These are phyloP conservation scores for Gymnoscopelus microlampas DNA, from an alignment of 2,797 vertebrate genomes.

Conservation along the genomic window DNA sequence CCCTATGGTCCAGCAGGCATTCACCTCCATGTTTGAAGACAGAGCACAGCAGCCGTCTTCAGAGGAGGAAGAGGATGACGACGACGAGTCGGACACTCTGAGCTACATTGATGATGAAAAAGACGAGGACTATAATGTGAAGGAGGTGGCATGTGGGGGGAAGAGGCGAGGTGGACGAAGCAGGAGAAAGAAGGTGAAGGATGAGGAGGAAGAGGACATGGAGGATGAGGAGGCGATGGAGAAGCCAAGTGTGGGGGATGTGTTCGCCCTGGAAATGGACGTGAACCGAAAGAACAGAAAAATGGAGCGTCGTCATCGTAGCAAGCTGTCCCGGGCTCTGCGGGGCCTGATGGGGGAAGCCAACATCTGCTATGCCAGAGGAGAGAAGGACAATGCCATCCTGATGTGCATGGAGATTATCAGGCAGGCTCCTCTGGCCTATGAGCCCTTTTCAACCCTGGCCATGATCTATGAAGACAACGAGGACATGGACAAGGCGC, in stretches of 20 bases:
- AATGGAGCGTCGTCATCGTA: constrained; percentile 93
- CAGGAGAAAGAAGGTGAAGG: constrained; percentile 74
- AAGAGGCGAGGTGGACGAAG: constrained; percentile 66
- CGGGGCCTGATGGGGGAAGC: constrained; percentile 98
- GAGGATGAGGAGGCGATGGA: constrained; percentile 64
- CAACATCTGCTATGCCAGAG: constrained; percentile 95
- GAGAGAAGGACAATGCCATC: constrained; percentile 94
- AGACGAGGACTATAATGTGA: constrained; percentile 73
- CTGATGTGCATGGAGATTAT: constrained; percentile 99
- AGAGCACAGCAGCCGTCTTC: constrained; percentile 45
- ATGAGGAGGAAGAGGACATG: constrained; percentile 38
- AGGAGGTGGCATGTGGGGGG: constrained; percentile 44
- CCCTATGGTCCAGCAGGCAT: constrained; percentile 91
- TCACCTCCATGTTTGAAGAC: constrained; percentile 93
- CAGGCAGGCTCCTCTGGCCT: constrained; percentile 95
- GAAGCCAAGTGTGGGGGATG: constrained; percentile 88
- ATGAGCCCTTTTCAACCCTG: constrained; percentile 96
- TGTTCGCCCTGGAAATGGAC: constrained; percentile 96
- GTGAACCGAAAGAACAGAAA: constrained; percentile 96
- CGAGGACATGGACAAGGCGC: constrained; percentile 92
- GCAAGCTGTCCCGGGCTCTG: constrained; percentile 93
- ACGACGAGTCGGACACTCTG: constrained; percentile 50
- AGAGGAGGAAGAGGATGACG: constrained; percentile 10
- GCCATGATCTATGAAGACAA: constrained; percentile 99
- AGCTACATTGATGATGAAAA: constrained; percentile 64